Evolutionary conservation across 2,113 vertebrate genomes (phyloP).

Genomic region (Lycaon pictus): DNA sequence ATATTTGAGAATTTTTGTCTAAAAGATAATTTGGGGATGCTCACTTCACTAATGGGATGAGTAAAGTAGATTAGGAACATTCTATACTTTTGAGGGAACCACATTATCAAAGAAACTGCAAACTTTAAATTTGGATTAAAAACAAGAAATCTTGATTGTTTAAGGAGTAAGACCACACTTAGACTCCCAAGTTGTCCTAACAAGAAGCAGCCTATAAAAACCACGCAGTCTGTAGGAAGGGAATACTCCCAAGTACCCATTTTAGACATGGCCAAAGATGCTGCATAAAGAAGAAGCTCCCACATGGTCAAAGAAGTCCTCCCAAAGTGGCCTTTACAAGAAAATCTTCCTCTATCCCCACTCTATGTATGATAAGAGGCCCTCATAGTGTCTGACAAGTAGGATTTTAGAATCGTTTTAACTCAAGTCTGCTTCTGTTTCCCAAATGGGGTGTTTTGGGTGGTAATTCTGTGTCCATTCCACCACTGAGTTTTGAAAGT

Average conservation of each 20-base stretch:
- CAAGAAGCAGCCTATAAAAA: background rate
- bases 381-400: background rate
- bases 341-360: background rate
- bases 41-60: slow-evolving; percentile 3
- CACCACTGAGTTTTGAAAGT: background rate
- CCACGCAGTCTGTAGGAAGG: background rate
- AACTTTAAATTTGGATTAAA: background rate
- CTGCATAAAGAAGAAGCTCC: background rate
- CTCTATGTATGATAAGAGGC: background rate
- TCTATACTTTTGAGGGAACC: background rate
- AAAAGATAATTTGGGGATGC: background rate
- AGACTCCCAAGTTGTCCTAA: background rate
- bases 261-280: background rate
- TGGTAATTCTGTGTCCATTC: background rate
- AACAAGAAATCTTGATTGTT: background rate
- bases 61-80: background rate
- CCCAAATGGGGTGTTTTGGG: background rate
- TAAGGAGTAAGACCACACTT: background rate
- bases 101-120: background rate
- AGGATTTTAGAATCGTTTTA: slow-evolving; percentile 10
- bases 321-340: background rate
- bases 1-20: background rate
- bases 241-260: background rate
- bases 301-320: background rate
- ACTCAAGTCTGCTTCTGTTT: background rate